Evolutionary conservation across 2,888 invertebrate species (phyloP).

Genomic region (Lycia hirtaria): DNA sequence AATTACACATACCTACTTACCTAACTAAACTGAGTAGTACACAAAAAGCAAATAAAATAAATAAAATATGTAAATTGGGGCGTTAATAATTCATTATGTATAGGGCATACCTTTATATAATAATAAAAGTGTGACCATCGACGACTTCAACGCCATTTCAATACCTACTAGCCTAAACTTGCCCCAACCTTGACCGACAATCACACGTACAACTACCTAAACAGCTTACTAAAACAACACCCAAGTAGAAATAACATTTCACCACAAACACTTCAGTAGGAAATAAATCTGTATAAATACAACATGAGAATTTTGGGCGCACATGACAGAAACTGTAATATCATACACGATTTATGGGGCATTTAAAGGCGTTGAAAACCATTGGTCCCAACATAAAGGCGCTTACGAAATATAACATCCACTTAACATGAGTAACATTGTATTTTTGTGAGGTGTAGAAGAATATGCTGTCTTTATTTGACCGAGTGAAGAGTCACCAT

Average conservation of each 20-base stretch:
- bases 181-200: too few relatives aligned
- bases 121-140: too few relatives aligned
- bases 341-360: slow-evolving; percentile 64
- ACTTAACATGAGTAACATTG: slow-evolving; percentile 45
- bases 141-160: too few relatives aligned
- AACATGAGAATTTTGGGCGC: slow-evolving; percentile 47
- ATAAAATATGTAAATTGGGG: too few relatives aligned
- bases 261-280: slow-evolving; percentile 27
- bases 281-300: slow-evolving; percentile 32
- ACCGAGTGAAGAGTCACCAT: too few relatives aligned
- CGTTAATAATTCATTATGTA: too few relatives aligned
- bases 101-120: too few relatives aligned
- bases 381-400: slow-evolving; percentile 57
- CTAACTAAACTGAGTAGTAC: too few relatives aligned
- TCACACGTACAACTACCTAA: too few relatives aligned
- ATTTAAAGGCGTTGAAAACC: slow-evolving; percentile 62
- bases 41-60: too few relatives aligned
- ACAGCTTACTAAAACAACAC: slow-evolving; percentile 1
- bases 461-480: slow-evolving; percentile 3
- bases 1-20: too few relatives aligned
- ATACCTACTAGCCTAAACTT: too few relatives aligned
- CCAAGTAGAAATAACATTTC: slow-evolving; percentile 7
- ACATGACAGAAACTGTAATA: slow-evolving; percentile 59
- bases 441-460: slow-evolving; percentile 34
- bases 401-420: slow-evolving; percentile 53